These are phyloP conservation scores for Dione vanillae DNA, from an alignment of 2,888 invertebrate species.

Conservation along the genomic window DNA sequence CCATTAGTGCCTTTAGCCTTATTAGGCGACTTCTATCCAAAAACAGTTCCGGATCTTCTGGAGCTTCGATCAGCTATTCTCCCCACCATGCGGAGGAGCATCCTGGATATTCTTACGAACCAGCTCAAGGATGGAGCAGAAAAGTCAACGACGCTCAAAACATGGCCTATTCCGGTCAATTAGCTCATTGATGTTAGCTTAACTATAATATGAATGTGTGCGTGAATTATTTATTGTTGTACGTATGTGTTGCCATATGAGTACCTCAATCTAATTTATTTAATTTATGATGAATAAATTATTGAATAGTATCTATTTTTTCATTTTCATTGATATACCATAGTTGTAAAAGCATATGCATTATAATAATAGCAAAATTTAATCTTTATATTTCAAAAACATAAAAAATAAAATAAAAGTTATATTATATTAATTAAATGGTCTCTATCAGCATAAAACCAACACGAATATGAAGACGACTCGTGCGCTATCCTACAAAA, in stretches of 20 bases:
- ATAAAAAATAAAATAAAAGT: neutral
- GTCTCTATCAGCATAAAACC: constrained; percentile 58
- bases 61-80: constrained; percentile 85
- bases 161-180: constrained; percentile 86
- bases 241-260: constrained; percentile 61
- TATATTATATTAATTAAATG: constrained; percentile 8
- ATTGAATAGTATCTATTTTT: constrained; percentile 50
- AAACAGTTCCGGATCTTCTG: constrained; percentile 63
- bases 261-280: constrained; percentile 73
- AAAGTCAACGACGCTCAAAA: constrained; percentile 87
- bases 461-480: constrained; percentile 63
- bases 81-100: constrained; percentile 85
- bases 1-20: constrained; percentile 88
- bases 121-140: constrained; percentile 86
- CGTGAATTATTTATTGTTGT: constrained; percentile 55
- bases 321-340: neutral
- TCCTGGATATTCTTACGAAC: constrained; percentile 80
- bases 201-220: constrained; percentile 52
- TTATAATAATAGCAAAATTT: neutral
- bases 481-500: constrained; percentile 62
- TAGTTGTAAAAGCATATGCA: too few species aligned
- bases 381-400: neutral
- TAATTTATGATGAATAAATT: constrained; percentile 50
- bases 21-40: constrained; percentile 88
- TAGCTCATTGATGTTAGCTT: constrained; percentile 57